A percentile compares a stretch with the other conserved stretches of the same genome.
Conservation (phyloP, 1,140 invertebrate species). For the Cydia strobilella region DNA sequence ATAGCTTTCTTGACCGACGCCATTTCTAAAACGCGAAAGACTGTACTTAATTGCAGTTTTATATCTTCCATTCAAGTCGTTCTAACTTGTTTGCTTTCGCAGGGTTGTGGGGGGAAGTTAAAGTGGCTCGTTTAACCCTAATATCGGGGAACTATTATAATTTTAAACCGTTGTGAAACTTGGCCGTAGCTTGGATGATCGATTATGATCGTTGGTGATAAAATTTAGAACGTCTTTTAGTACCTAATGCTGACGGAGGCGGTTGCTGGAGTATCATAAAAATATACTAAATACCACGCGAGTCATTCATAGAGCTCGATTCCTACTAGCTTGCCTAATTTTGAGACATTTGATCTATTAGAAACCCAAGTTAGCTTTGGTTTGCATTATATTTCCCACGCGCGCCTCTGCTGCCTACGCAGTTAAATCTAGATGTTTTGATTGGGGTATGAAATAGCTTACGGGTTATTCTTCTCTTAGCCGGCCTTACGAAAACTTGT, state of each 20-base stretch:
- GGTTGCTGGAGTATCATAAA: too few species aligned
- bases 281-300: background rate
- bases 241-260: background rate
- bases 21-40: constrained; percentile 35
- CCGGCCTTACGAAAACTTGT: too few species aligned
- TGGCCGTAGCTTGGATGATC: constrained; percentile 3
- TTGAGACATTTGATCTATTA: too few species aligned
- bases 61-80: constrained; percentile 34
- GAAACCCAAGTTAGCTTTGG: too few species aligned
- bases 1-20: constrained; percentile 25
- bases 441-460: too few species aligned
- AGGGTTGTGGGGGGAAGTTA: background rate
- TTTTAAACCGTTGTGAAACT: constrained; percentile 9
- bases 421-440: too few species aligned
- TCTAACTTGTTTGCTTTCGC: constrained; percentile 12
- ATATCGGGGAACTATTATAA: constrained; percentile 11
- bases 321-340: too few species aligned
- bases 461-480: too few species aligned
- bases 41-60: constrained; percentile 43
- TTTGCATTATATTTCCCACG: too few species aligned
- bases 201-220: constrained; percentile 23
- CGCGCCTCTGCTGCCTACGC: too few species aligned
- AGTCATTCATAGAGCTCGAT: too few species aligned
- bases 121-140: constrained; percentile 29
- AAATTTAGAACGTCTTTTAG: constrained; percentile 3